Percentiles rank a stretch among this genome's conserved stretches.
Conservation (phyloP, 1,140 invertebrate species). For the Diorhabda carinulata region DNA sequence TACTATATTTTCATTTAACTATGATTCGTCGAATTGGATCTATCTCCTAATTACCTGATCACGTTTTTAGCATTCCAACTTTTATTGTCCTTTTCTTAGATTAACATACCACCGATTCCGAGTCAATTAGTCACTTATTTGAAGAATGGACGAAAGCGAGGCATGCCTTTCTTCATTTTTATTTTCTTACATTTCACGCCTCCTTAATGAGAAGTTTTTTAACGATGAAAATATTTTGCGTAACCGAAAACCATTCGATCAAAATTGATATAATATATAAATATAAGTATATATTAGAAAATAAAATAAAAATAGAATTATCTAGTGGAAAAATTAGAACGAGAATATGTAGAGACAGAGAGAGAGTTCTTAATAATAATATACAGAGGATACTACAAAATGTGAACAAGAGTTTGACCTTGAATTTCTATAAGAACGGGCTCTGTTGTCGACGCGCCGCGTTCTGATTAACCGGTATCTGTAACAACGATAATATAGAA, state of each 20-base stretch:
- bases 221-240: neutral
- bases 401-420: too few relatives aligned
- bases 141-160: neutral
- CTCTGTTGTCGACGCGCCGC: too few relatives aligned
- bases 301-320: too few relatives aligned
- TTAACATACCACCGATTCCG: neutral
- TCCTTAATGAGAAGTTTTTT: neutral
- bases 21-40: neutral
- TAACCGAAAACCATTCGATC: neutral
- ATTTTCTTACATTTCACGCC: neutral
- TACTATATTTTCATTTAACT: neutral
- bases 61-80: neutral
- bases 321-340: too few relatives aligned
- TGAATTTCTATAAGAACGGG: too few relatives aligned
- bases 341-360: too few relatives aligned
- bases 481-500: too few relatives aligned
- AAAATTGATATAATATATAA: too few relatives aligned
- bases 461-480: too few relatives aligned
- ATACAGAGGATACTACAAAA: too few relatives aligned
- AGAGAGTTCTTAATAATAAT: too few relatives aligned
- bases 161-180: neutral
- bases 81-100: slow-evolving; percentile 2
- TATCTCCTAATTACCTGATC: neutral
- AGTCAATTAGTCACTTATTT: neutral
- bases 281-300: too few relatives aligned